Base-by-base conservation (phyloP, 2,113 vertebrate species). In the Grus americana region DNA sequence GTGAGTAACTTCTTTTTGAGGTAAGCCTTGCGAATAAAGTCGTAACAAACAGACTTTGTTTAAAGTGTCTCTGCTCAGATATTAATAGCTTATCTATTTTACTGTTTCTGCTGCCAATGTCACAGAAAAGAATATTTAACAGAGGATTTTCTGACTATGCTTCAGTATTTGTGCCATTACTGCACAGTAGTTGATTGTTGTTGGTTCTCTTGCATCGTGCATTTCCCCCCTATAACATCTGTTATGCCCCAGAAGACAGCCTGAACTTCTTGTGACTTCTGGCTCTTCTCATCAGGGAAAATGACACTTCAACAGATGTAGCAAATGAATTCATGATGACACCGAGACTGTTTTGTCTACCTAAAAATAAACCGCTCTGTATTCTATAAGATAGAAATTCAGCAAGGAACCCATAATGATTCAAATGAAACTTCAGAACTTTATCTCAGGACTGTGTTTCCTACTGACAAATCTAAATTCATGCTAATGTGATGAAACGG, bases 191-290 rank as follows among this genome's bases (percentile, higher is more conserved):
- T 75, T 54, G 34, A 67, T 90, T 2, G 1, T 6, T 46, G 7
- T 62, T 82, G 34, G 30, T 84, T 70, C 30, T 79, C 40, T 92
- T 89, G 32, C 36, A 66, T 86, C 18, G 2, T 42, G 46, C 9
- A 15, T 95, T 95, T 93, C 74, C 80, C 55, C 66, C 46, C 66
- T 86, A 0, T 34, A 90, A 59, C 82, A 92, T 93, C 89, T 91
- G 86, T 65, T 88, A 24, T 27, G 32, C 68, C 74, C 46, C 88
- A 91, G 61, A 90, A 95, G 71, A 59, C 67, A 72, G 29, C 75
- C 78, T 95, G 97, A 95, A 94, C 95, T 96, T 96, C 4, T 3
- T 82, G 55, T 32, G 72, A 96, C 93, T 96, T 94, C 46, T 50
- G 68, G 38, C 7, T 95, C 72, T 79, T 94, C 78, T 94, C 93